Evolutionary conservation across 2,797 vertebrate species (phyloP), one percentile per base, ranked within the genome.

Genomic region (Botia almorhae): DNA sequence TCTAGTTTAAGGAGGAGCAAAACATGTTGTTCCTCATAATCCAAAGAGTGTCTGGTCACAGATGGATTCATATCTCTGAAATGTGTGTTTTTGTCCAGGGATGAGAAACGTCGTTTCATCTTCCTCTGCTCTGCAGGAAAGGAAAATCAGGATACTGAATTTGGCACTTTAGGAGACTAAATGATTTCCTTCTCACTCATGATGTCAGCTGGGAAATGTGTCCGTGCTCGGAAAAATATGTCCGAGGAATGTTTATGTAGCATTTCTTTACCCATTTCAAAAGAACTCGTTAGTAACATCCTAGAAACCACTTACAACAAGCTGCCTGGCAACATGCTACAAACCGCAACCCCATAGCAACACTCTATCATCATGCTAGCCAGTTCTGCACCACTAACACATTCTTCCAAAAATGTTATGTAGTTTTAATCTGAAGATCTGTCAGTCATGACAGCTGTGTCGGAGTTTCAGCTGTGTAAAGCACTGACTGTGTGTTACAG

Each of bases 111-210:
- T 96, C 94, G 95, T 94, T 93, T 89, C 91, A 94, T 94, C 93
- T 93, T 87, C 93, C 90, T 93, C 94, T 91, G 92, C 95, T 80
- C 79, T 90, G 96, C 95, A 96, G 96, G 91, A 90, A 95, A 96
- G 96, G 95, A 97, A 97, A 98, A 98, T 96, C 96, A 98, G 97
- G 97, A 98, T 97, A 97, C 96, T n/a, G n/a, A 97, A 98, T 98
- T 98, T 98, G 96, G 97, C 97, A 97, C 96, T 98, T 98, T 97
- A 94, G 95, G 95, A 97, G 96, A 96, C 96, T 97, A 98, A 98
- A 98, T 96, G 95, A 97, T 98, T 99, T 99, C 97, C 97, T 98
- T 95, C 96, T 96, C 96, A 94, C 96, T 95, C 95, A 96, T 96
- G 96, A 96, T 97, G 97, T 97, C 96, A 97, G 95, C 95, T 96